Conservation (phyloP, 2,797 vertebrate genomes). For the Scolopax bukidnonensis region DNA sequence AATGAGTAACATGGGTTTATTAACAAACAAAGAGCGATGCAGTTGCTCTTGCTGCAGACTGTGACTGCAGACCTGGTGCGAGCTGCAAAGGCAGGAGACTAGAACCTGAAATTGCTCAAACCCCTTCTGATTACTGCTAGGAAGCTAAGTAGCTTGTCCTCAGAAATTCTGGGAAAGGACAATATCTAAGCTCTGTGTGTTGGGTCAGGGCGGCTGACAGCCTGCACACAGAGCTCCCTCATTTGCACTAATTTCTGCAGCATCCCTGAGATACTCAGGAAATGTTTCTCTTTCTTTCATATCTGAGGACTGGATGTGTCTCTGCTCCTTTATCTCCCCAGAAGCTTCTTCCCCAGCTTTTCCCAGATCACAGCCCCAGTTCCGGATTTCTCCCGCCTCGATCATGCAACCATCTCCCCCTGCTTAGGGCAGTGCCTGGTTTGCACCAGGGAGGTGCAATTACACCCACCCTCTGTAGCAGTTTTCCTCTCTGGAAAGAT, state of each 20-base stretch:
- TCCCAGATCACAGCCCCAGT: not conserved
- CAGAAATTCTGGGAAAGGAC: not conserved
- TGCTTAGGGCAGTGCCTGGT: not conserved
- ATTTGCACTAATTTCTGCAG: not conserved
- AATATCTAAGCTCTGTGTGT: rapidly evolving
- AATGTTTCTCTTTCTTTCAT: not conserved
- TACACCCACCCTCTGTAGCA: not conserved
- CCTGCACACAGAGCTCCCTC: not conserved
- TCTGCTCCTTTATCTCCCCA: not conserved
- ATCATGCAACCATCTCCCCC: not conserved
- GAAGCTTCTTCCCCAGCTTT: not conserved
- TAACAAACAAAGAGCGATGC: not conserved
- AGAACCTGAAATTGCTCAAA: not conserved
- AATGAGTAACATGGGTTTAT: not conserved
- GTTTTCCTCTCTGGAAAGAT: not conserved
- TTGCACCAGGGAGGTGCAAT: not conserved
- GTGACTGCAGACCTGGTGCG: not conserved
- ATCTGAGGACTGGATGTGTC: not conserved
- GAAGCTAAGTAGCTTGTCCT: not conserved
- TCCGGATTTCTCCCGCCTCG: not conserved
- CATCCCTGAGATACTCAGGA: not conserved
- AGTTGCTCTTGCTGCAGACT: not conserved
- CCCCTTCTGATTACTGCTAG: not conserved
- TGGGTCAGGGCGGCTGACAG: not conserved
- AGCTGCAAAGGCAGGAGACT: not conserved